Percentiles rank a stretch among this genome's conserved stretches.
Evolutionary conservation across 2,888 invertebrate genomes (phyloP).

Genomic region (Petrolisthes cinctipes): DNA sequence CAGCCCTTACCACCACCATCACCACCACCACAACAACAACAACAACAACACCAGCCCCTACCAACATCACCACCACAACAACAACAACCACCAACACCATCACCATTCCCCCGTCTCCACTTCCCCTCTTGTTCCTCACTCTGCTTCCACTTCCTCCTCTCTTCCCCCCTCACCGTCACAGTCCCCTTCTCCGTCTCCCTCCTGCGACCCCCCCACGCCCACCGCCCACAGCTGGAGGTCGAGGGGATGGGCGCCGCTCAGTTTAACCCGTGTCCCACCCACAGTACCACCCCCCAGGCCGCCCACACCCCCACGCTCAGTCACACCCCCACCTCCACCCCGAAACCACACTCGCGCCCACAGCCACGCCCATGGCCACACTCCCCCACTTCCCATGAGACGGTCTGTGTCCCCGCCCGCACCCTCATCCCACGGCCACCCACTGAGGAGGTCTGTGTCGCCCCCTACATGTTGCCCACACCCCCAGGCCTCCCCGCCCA

Average conservation of each 20-base stretch:
- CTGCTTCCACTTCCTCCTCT: background rate
- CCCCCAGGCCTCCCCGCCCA: conserved; percentile 31
- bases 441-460: conserved; percentile 32
- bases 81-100: background rate
- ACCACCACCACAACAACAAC: no score
- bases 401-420: conserved; percentile 13
- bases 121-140: conserved; percentile 11
- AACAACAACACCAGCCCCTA: no score
- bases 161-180: conserved; percentile 23
- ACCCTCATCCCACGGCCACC: background rate
- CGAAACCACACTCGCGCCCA: conserved; percentile 28
- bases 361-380: background rate
- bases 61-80: no score
- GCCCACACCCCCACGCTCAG: conserved; percentile 46
- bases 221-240: conserved; percentile 37
- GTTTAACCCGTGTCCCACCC: conserved; percentile 43
- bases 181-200: conserved; percentile 8
- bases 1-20: background rate
- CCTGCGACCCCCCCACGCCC: conserved; percentile 21
- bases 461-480: conserved; percentile 26
- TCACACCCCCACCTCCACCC: conserved; percentile 35
- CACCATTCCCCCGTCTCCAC: background rate
- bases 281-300: conserved; percentile 46
- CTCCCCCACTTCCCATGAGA: background rate
- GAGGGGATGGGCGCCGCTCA: conserved; percentile 18